phyloP scores from a whole-genome alignment of 2,113 vertebrate genomes.

The Rutilus rutilus region DNA sequence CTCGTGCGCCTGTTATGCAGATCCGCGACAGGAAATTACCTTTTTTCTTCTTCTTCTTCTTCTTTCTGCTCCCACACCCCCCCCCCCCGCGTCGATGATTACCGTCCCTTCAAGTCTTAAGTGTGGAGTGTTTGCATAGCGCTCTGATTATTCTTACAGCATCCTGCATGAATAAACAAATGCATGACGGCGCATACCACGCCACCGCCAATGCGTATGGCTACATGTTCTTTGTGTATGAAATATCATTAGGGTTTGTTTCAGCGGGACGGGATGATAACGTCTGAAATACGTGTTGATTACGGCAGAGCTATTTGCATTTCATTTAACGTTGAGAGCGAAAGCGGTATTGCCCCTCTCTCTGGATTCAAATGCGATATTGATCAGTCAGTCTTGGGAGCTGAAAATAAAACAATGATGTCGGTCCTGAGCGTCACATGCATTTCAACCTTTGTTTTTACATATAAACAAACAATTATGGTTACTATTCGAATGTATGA shows the following conservation, averaged over 20 bases:
- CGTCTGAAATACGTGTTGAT: slow-evolving; percentile 70
- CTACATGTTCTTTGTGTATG: slow-evolving; percentile 69
- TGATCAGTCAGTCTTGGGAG: slow-evolving; percentile 72
- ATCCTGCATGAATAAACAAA: slow-evolving; percentile 78
- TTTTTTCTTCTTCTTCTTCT: slow-evolving; percentile 46
- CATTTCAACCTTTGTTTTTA: slow-evolving; percentile 62
- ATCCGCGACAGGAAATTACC: slow-evolving; percentile 68
- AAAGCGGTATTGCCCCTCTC: slow-evolving; percentile 65
- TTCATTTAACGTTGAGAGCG: slow-evolving; percentile 69
- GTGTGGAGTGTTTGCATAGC: slow-evolving; percentile 58
- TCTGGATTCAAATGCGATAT: slow-evolving; percentile 78
- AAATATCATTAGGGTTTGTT: slow-evolving; percentile 70
- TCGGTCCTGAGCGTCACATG: slow-evolving; percentile 63
- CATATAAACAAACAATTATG: slow-evolving; percentile 54
- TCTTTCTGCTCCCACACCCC: slow-evolving; percentile 17
- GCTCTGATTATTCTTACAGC: slow-evolving; percentile 72
- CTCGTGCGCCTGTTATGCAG: slow-evolving; percentile 61
- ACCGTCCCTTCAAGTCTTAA: slow-evolving; percentile 66
- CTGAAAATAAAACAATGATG: slow-evolving; percentile 68
- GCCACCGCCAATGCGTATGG: slow-evolving; percentile 72
- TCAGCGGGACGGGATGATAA: slow-evolving; percentile 60
- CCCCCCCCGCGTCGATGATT: slow-evolving; percentile 62
- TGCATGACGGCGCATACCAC: slow-evolving; percentile 74
- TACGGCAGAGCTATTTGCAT: slow-evolving; percentile 72
- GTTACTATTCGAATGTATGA: slow-evolving; percentile 41